Percentiles rank a stretch among this genome's conserved stretches.
These are phyloP conservation scores for Brachystomella parvula DNA, from an alignment of 1,140 invertebrate species.

Conservation along the genomic window DNA sequence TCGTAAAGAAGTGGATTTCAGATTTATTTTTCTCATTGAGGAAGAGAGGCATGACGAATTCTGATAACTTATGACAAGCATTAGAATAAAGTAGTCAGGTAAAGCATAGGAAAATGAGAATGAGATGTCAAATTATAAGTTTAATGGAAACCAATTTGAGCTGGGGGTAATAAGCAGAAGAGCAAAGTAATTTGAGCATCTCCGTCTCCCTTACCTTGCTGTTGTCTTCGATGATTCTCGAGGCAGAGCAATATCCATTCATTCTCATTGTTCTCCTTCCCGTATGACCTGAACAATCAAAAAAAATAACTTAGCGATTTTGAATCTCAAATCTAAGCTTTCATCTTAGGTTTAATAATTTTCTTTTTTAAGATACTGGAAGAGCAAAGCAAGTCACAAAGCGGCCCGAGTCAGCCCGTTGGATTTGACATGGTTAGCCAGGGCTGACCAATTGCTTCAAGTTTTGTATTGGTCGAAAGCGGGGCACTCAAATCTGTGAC, in stretches of 20 bases:
- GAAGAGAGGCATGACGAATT: neutral
- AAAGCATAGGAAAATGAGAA: neutral
- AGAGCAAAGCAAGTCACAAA: no score
- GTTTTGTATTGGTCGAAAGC: no score
- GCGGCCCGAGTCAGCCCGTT: no score
- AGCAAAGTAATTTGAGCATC: constrained; percentile 3
- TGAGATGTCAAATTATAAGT: neutral
- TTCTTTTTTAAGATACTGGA: neutral
- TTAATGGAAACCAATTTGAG: neutral
- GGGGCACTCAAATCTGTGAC: no score
- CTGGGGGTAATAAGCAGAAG: constrained; percentile 2
- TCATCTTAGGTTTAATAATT: no score
- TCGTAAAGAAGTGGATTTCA: no score
- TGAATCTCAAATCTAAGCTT: no score
- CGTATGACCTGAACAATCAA: constrained; percentile 20
- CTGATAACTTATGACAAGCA: neutral
- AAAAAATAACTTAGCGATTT: neutral
- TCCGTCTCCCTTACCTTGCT: constrained; percentile 24
- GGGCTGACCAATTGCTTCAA: no score
- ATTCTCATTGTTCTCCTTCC: constrained; percentile 32
- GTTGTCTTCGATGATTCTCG: constrained; percentile 23
- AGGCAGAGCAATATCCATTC: constrained; percentile 31
- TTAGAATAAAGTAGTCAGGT: neutral
- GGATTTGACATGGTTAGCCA: neutral
- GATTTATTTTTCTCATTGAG: no score